phyloP scores from a whole-genome alignment of 2,888 invertebrate species.

The Lasioglossum marginatum region DNA sequence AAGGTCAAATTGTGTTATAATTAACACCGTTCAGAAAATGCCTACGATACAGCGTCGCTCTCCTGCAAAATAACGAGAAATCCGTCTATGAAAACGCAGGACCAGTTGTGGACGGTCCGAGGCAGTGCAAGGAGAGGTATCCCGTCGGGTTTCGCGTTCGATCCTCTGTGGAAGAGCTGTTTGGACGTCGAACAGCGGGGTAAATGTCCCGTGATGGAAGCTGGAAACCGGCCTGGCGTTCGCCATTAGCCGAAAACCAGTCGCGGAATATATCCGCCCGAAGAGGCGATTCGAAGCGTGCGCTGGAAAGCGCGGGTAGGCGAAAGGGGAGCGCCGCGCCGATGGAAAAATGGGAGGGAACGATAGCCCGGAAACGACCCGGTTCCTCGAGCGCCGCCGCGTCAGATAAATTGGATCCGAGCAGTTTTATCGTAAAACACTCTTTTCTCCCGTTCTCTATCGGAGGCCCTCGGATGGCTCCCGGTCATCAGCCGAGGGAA shows the following conservation, averaged over 20 bases:
- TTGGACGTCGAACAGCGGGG: slow-evolving; percentile 10
- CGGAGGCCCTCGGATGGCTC: slow-evolving; percentile 37
- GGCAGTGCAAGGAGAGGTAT: background rate
- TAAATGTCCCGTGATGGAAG: slow-evolving; percentile 53
- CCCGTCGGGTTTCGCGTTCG: slow-evolving; percentile 7
- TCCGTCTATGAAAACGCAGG: background rate
- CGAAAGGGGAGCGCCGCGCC: slow-evolving; percentile 27
- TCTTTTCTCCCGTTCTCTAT: slow-evolving; percentile 46
- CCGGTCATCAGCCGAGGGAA: slow-evolving; percentile 66
- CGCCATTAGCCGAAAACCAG: slow-evolving; percentile 48
- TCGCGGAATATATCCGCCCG: slow-evolving; percentile 44
- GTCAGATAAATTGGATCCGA: slow-evolving; percentile 76
- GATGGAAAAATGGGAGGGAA: slow-evolving; percentile 54
- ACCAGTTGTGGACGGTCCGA: background rate
- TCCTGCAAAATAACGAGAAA: background rate
- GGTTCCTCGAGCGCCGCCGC: slow-evolving; percentile 70
- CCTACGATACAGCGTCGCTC: background rate
- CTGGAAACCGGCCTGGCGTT: slow-evolving; percentile 34
- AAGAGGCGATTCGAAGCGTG: slow-evolving; percentile 16
- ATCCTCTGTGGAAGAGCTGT: slow-evolving; percentile 38
- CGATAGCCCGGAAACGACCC: slow-evolving; percentile 75
- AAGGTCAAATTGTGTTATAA: background rate
- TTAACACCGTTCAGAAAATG: background rate
- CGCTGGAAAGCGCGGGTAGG: slow-evolving; percentile 6
- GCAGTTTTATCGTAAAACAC: slow-evolving; percentile 75